Evolutionary conservation across 2,797 vertebrate genomes (phyloP), one percentile per base, ranked within the genome.

Genomic region (Xerus rutilus): DNA sequence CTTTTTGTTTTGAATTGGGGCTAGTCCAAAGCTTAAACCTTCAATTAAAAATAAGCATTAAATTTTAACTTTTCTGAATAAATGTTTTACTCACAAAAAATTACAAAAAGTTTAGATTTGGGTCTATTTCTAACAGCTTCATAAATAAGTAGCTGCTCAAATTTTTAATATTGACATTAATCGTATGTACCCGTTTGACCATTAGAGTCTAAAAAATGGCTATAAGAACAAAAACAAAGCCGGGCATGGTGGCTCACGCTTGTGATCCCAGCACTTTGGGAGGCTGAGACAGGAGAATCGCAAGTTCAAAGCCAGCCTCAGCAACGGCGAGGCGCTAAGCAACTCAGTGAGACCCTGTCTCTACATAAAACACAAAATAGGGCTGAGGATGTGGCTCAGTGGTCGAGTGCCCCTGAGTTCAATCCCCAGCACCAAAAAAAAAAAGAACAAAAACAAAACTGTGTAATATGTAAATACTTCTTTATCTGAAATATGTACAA

Each of bases 121-220:
- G 13, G 43, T 85, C 30, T 47, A 49, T 28, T 84, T 92, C 49
- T 96, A 82, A 86, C 30, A 57, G 13, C 47, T 72, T 64, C 67
- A 85, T 62, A 84, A 12, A 49, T 89, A 81, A 89, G 45, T 86
- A 89, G 25, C 35, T 83, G 15, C 32, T 91, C 64, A 52, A 28
- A 83, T 77, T 84, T 96, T 94, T 88, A 45, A 93, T 89, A 49
- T 43, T 91, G 35, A 93, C 73, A 78, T 67, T 64, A 89, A 45
- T 87, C 52, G 30, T 77, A 43, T 28, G 9, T 89, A 59, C 21
- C 70, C 86, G 69, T 25, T 87, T 78, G 74, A 14, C 57, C 79
- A 59, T 35, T 74, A 32, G 13, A 88, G 35, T 85, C 21, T 72
- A 62, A 96, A 93, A 86, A 39, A 57, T 57, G 14, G 45, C 70